Evolutionary conservation across 1,140 invertebrate genomes (phyloP), one percentile per base, ranked within the genome.

Genomic region (Drosophila azteca): DNA sequence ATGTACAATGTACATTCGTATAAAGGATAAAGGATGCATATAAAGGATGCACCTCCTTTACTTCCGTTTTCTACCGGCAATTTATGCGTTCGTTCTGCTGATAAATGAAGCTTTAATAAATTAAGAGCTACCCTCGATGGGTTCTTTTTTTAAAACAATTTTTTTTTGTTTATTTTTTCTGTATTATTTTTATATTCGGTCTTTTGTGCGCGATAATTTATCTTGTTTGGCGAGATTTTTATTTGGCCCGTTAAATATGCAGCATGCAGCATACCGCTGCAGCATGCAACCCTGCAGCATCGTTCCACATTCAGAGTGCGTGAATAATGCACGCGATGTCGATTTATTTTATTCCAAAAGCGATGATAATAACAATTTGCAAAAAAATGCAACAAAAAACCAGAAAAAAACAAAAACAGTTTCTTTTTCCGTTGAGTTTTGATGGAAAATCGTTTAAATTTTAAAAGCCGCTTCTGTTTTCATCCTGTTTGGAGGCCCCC

Each of bases 221-320:
- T 87, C 82, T 87, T 82, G 83, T 87, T 88, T 87, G 83, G 82
- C 67, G 82, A 87, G 82, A 87, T 87, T 87, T 87, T 87, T 87
- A 81, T 87, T 73, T 77, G 59, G 39, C 67, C 68, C 78, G 78
- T 87, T 87, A 87, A 87, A 87, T 87, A 87, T 87, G 82, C 82
- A 84, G 59, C 43, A 78, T 79, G 81, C 82, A 80, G 15, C 61
- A 63, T 7, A 11, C 61, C 31, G 2, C 17, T 46, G 62, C 77
- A 68, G 48, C 62, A 61, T 68, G 70, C 79, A 83, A 22, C 59
- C 29, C 31, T 8, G 13, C 24, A 57, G 17, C 58, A 57, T 20
- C 58, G 50, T n/a, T 55, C 58, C 20, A 15, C 65, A 69, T 69
- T 69, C 65, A 69, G 35, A 82, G 67, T 79, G 81, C 80, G 74